Percentiles rank a stretch among this genome's conserved stretches.
phyloP scores from a whole-genome alignment of 1,140 invertebrate genomes.

The Patella vulgata region DNA sequence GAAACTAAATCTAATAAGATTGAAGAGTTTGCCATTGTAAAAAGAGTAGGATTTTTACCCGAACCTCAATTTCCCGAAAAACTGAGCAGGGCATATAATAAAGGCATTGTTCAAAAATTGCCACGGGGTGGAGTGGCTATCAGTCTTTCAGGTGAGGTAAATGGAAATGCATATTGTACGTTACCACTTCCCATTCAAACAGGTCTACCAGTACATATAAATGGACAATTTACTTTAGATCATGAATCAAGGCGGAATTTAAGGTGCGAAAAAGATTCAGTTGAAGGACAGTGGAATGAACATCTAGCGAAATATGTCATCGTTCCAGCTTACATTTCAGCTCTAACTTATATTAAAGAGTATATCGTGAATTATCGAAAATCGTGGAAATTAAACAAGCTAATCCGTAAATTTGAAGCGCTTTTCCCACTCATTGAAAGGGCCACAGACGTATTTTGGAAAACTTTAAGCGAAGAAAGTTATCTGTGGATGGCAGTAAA shows the following conservation, averaged over 20 bases:
- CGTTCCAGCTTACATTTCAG: conserved; percentile 39
- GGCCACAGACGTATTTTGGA: conserved; percentile 18
- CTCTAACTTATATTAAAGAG: conserved; percentile 20
- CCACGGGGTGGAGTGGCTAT: conserved; percentile 57
- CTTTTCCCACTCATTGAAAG: conserved; percentile 22
- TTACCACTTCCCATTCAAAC: conserved; percentile 55
- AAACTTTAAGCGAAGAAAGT: conserved; percentile 1
- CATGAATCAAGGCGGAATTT: conserved; percentile 54
- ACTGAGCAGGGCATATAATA: conserved; percentile 26
- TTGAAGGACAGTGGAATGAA: conserved; percentile 51
- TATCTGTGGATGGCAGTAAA: conserved; percentile 9
- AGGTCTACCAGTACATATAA: no score
- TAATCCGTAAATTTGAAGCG: conserved; percentile 1
- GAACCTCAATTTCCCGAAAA: conserved; percentile 6
- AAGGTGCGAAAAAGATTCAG: conserved; percentile 36
- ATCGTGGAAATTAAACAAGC: background rate
- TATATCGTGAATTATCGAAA: background rate
- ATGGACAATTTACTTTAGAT: conserved; percentile 62
- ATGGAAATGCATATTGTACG: conserved; percentile 54
- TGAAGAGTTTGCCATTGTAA: no score
- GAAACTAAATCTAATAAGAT: no score
- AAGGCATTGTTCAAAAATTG: no score
- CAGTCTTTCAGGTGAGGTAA: background rate
- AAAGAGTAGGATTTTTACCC: no score
- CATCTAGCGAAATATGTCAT: conserved; percentile 43